Evolutionary conservation across 2,888 invertebrate species (phyloP), one percentile per base, ranked within the genome.

Genomic region (Euphydryas editha): DNA sequence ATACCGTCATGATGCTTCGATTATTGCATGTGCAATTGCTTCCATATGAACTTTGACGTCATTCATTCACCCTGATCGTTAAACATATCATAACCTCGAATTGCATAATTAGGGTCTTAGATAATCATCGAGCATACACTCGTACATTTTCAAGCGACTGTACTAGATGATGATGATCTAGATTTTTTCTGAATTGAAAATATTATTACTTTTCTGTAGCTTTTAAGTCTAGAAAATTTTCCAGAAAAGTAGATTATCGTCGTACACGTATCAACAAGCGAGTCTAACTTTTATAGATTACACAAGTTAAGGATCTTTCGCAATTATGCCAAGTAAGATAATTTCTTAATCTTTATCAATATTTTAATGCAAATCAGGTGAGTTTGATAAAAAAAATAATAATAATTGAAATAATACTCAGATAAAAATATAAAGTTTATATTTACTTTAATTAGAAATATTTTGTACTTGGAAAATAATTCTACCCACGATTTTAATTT

Each of bases 11-110:
- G 63, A 59, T 58, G 51, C 36, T 15, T 30, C 54, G 36, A 21
- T 44, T 51, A 56, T 62, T 62, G 51, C 63, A 64, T 51, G 44
- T 64, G 63, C 51, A 17, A 13, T 20, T 46, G 37, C 18, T 51
- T 65, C 65, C 79, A 76, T 76, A 72, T 80, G 77, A 55, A 42
- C 20, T 65, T 67, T n/a, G 42, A 68, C 75, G 75, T 78, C 78
- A 79, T 64, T 39, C 72, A 76, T 76, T 74, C 70, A 76, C 72
- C 69, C 46, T 51, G 60, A 37, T 65, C 37, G 36, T 64, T 59
- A 58, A 37, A 37, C 15, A 44, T 56, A 56, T 62, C 42, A 67
- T 37, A 66, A 65, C 55, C 54, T 59, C 8, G 36, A 24, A n/a
- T 63, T 63, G 39, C 66, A 47, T 60, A 66, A 69, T 39, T 39